Percentiles rank a stretch among this genome's conserved stretches.
Evolutionary conservation across 2,888 invertebrate species (phyloP).

Genomic region (Acanthosepion lycidas): DNA sequence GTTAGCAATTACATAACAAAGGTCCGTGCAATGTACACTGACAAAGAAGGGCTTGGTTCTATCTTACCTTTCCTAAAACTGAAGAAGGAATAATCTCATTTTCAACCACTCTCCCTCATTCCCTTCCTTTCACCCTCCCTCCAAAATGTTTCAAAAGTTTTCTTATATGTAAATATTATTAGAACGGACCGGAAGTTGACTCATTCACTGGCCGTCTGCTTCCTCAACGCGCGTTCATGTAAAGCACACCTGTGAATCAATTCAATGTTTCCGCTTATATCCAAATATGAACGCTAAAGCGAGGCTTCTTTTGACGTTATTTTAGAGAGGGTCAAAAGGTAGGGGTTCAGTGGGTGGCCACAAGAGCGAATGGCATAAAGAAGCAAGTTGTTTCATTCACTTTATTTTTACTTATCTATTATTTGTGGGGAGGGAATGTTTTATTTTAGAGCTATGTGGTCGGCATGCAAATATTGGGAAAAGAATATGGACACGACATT

Average conservation of each 20-base stretch:
- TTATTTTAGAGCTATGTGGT: not conserved
- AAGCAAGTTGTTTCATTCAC: not conserved
- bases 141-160: not conserved
- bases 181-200: not conserved
- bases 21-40: too few relatives aligned
- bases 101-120: not conserved
- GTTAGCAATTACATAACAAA: too few relatives aligned
- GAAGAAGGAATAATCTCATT: not conserved
- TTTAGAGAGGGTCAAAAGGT: not conserved
- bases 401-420: constrained; percentile 23
- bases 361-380: not conserved
- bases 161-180: not conserved
- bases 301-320: not conserved
- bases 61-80: not conserved
- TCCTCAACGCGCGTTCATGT: not conserved
- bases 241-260: constrained; percentile 33
- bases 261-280: not conserved
- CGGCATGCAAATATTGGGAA: not conserved
- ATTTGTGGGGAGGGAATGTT: not conserved
- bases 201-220: not conserved
- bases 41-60: too few relatives aligned
- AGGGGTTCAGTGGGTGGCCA: not conserved
- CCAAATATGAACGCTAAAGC: not conserved
- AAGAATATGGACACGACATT: not conserved
- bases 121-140: not conserved